Conservation (phyloP, 2,888 invertebrate species). For the Tenthredo mesomela region DNA sequence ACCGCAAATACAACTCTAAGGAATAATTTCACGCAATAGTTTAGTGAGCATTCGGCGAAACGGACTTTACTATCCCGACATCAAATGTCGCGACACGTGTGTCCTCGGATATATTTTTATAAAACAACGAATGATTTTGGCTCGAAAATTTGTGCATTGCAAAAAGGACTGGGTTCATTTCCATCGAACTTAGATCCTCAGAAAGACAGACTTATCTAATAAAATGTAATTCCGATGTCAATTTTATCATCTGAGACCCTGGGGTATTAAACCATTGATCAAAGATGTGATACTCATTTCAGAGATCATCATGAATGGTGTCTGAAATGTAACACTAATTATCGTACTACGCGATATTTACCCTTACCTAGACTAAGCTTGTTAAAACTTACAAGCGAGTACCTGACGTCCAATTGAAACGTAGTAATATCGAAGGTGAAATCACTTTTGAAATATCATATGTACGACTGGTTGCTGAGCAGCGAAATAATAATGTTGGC, state of each 20-base stretch:
- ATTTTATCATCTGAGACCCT: background rate
- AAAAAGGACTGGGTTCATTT: background rate
- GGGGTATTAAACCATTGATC: background rate
- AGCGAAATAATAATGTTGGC: slow-evolving; percentile 35
- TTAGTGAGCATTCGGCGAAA: slow-evolving; percentile 29
- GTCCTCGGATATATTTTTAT: background rate
- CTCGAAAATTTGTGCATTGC: background rate
- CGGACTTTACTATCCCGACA: background rate
- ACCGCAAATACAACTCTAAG: slow-evolving; percentile 34
- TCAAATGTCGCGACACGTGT: background rate
- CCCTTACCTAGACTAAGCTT: background rate
- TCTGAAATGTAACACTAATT: background rate
- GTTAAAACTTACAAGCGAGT: background rate
- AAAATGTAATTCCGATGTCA: background rate
- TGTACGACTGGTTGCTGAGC: slow-evolving; percentile 30
- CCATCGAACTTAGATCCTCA: background rate
- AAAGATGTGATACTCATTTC: background rate
- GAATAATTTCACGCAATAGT: slow-evolving; percentile 20
- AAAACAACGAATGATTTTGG: background rate
- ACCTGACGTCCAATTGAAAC: background rate
- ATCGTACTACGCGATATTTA: background rate
- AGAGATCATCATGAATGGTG: background rate
- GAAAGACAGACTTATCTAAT: background rate
- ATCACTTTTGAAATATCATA: background rate
- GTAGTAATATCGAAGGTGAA: background rate